Evolutionary conservation across 1,140 invertebrate genomes (phyloP).

Genomic region (Brachionus plicatilis): DNA sequence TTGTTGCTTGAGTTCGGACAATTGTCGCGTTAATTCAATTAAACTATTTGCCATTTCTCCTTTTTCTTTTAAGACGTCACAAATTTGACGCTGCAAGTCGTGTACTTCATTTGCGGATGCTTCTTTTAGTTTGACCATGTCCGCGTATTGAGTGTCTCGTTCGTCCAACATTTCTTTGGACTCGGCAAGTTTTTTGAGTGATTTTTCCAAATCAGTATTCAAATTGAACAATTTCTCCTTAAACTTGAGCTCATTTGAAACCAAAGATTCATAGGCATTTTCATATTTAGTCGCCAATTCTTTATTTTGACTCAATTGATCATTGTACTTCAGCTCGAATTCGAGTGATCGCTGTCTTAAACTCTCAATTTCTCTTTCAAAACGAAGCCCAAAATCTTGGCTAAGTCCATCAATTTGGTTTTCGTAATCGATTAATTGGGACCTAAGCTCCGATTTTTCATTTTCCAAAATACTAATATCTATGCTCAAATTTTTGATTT

Average conservation of each 20-base stretch:
- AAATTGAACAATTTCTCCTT: constrained; percentile 17
- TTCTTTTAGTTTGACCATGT: background rate
- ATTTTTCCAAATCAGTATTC: background rate
- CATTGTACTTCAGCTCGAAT: constrained; percentile 10
- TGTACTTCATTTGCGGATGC: background rate
- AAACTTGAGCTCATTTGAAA: constrained; percentile 21
- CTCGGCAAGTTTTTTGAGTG: background rate
- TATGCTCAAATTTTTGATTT: background rate
- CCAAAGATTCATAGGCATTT: background rate
- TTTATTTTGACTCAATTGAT: background rate
- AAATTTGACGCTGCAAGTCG: background rate
- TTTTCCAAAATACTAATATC: background rate
- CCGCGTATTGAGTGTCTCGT: background rate
- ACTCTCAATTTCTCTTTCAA: background rate
- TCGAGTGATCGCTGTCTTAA: background rate
- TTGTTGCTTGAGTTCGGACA: background rate
- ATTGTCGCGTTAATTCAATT: background rate
- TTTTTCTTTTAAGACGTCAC: background rate
- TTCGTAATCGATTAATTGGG: background rate
- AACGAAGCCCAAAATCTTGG: background rate
- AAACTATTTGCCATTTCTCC: background rate
- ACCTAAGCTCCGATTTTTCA: background rate
- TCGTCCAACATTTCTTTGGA: background rate
- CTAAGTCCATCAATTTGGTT: background rate
- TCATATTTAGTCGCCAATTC: background rate